Percentiles rank a stretch among this genome's conserved stretches.
These are phyloP conservation scores for Clytia hemisphaerica DNA, from an alignment of 30 jellyfish, hydroid and myxozoan genomes.

Conservation along the genomic window DNA sequence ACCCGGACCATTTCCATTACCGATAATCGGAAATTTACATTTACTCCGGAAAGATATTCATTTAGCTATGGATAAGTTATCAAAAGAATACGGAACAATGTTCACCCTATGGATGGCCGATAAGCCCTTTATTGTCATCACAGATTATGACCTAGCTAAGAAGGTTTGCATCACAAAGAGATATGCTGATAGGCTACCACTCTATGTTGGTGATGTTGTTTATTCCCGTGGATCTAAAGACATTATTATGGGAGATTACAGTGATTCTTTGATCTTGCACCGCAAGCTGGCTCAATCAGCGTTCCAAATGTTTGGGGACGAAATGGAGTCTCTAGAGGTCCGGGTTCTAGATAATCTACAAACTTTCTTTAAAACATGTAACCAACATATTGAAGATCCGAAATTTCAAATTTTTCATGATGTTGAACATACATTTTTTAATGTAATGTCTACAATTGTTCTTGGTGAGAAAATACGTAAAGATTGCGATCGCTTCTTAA, in stretches of 20 bases:
- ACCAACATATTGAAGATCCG: background rate
- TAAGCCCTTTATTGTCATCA: slow-evolving; percentile 6
- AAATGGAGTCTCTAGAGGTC: background rate
- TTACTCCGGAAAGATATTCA: slow-evolving; percentile 5
- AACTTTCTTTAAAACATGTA: background rate
- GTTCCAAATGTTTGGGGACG: slow-evolving; percentile 5
- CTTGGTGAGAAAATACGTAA: background rate
- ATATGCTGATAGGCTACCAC: slow-evolving; percentile 3
- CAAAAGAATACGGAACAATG: slow-evolving; percentile 9
- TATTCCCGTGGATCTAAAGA: slow-evolving; percentile 11
- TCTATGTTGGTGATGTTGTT: slow-evolving; percentile 3
- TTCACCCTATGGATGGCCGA: slow-evolving; percentile 13
- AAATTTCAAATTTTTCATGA: background rate
- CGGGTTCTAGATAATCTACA: background rate
- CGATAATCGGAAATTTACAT: slow-evolving; percentile 1
- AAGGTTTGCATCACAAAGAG: slow-evolving; percentile 1
- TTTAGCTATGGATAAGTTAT: background rate
- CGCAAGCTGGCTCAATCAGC: slow-evolving; percentile 1
- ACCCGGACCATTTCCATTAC: slow-evolving; percentile 21
- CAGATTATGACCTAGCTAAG: slow-evolving; percentile 1
- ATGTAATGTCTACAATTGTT: slow-evolving; percentile 13
- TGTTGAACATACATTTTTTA: background rate
- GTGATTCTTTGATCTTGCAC: background rate
- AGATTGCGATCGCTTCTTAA: background rate
- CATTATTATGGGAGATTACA: slow-evolving; percentile 4